phyloP scores from a whole-genome alignment of 2,888 invertebrate species.

The Ectobius pallidus region DNA sequence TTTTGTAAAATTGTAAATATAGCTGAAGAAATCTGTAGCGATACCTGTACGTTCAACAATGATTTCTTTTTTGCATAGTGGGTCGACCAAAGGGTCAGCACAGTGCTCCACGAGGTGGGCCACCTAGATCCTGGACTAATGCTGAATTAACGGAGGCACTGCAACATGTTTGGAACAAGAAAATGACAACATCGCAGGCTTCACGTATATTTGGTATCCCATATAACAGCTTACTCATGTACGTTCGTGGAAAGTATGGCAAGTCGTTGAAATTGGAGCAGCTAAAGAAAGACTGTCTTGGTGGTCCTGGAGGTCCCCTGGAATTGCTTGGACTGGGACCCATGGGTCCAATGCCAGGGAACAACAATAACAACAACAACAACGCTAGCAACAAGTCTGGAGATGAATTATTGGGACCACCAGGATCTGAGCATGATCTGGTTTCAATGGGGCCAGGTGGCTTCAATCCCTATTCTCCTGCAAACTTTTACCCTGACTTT shows the following conservation, averaged over 20 bases:
- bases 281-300: constrained; percentile 86
- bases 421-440: constrained; percentile 40
- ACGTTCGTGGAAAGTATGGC: constrained; percentile 91
- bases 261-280: constrained; percentile 89
- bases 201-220: constrained; percentile 90
- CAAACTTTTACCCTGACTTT: constrained; percentile 85
- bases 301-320: constrained; percentile 68
- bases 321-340: constrained; percentile 70
- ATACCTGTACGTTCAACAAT: no score
- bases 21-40: no score
- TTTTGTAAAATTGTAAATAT: no score
- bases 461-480: constrained; percentile 67
- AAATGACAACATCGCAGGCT: constrained; percentile 92
- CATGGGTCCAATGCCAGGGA: constrained; percentile 37
- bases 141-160: constrained; percentile 88
- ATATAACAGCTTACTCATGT: constrained; percentile 92
- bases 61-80: no score
- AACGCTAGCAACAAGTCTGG: constrained; percentile 36
- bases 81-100: constrained; percentile 89
- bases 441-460: constrained; percentile 60
- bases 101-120: constrained; percentile 88
- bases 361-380: constrained; percentile 63
- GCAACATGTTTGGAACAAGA: constrained; percentile 94
- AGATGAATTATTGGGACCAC: constrained; percentile 38
- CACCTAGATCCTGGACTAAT: constrained; percentile 91